These are phyloP conservation scores for Zaprionus gabonicus DNA, from an alignment of 1,140 invertebrate species.

Conservation along the genomic window DNA sequence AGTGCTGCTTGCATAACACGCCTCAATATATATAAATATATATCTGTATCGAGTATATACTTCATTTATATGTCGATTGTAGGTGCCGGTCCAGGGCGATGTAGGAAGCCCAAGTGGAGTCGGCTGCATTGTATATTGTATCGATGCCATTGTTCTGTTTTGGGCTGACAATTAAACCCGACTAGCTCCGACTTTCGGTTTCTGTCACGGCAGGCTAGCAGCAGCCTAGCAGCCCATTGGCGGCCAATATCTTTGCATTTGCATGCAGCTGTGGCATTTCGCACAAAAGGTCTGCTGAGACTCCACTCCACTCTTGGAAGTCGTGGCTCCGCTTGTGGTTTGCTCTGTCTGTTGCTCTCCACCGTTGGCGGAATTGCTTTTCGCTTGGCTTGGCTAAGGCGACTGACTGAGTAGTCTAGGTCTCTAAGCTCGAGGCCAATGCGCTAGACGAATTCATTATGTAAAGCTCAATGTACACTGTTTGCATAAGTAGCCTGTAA, in stretches of 20 bases:
- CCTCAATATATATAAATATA: background rate
- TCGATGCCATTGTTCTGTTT: conserved; percentile 70
- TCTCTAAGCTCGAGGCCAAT: conserved; percentile 45
- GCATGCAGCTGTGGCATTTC: conserved; percentile 67
- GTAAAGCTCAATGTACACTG: conserved; percentile 52
- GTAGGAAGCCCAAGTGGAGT: conserved; percentile 41
- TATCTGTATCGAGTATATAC: background rate
- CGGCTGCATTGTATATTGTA: conserved; percentile 41
- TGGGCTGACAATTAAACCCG: conserved; percentile 68
- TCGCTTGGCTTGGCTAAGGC: conserved; percentile 21
- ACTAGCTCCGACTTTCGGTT: conserved; percentile 33
- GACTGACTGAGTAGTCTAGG: conserved; percentile 40
- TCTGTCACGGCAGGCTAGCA: conserved; percentile 38
- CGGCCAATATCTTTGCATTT: conserved; percentile 57
- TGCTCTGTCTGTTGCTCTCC: background rate
- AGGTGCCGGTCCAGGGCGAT: conserved; percentile 26
- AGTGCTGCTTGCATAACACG: background rate
- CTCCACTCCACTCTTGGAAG: conserved; percentile 41
- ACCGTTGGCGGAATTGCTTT: background rate
- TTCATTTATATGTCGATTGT: background rate
- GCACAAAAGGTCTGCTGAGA: conserved; percentile 60
- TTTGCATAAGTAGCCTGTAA: conserved; percentile 73
- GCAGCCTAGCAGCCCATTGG: conserved; percentile 23
- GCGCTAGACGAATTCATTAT: conserved; percentile 65
- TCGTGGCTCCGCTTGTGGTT: conserved; percentile 28